phyloP scores from a whole-genome alignment of 1,140 invertebrate species.

The Drosophila elegans region DNA sequence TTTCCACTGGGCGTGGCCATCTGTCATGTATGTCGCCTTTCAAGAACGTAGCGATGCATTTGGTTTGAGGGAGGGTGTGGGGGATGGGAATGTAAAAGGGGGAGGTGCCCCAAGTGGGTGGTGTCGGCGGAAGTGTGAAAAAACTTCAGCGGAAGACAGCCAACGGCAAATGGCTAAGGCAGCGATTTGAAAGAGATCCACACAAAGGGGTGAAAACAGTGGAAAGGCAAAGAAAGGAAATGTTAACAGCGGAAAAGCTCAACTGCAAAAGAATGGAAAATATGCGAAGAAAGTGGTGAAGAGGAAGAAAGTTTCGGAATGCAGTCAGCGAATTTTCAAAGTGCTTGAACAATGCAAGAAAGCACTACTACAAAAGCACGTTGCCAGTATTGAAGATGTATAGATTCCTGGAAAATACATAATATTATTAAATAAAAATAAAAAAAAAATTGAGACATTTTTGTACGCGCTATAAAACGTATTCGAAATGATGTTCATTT shows the following conservation, averaged over 20 bases:
- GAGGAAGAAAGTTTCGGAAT: constrained; percentile 8
- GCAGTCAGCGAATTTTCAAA: constrained; percentile 7
- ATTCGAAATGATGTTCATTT: too few species aligned
- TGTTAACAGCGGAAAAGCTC: constrained; percentile 12
- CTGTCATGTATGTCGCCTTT: constrained; percentile 37
- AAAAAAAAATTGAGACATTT: too few species aligned
- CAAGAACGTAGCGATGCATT: constrained; percentile 18
- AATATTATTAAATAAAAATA: too few species aligned
- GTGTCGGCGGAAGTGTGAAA: constrained; percentile 34
- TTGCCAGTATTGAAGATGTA: too few species aligned
- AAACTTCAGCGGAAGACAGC: constrained; percentile 25
- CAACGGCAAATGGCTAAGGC: constrained; percentile 17
- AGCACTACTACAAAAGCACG: not conserved
- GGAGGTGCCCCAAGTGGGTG: not conserved
- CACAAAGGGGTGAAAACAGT: not conserved
- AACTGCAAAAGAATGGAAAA: not conserved
- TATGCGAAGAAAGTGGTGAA: not conserved
- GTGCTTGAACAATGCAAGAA: not conserved
- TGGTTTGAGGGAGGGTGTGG: not conserved
- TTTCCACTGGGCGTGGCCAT: constrained; percentile 46
- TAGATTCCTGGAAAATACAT: too few species aligned
- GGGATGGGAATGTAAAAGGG: not conserved
- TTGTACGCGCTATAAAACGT: too few species aligned
- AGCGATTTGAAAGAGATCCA: constrained; percentile 17
- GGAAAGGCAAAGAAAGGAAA: constrained; percentile 14